Conservation (phyloP, 2,113 vertebrate species). For the Tympanuchus pallidicinctus region DNA sequence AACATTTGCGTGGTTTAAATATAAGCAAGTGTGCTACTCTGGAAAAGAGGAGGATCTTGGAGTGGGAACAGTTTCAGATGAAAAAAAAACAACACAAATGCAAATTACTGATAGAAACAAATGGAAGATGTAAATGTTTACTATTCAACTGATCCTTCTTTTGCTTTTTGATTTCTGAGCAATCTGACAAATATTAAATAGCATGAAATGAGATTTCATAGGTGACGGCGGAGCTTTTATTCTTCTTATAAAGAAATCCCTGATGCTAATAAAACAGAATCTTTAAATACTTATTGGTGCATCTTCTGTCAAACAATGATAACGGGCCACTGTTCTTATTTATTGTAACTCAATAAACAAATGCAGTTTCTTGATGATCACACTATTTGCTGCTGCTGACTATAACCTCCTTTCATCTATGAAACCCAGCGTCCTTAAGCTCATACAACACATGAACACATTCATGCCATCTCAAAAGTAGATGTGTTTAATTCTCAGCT, state of each 20-base stretch:
- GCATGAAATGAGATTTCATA: neutral
- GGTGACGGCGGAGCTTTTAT: neutral
- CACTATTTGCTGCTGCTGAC: neutral
- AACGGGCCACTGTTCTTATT: neutral
- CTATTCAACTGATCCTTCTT: neutral
- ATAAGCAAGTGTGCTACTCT: neutral
- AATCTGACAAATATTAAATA: neutral
- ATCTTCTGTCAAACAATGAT: neutral
- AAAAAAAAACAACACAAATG: neutral
- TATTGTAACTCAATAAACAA: neutral
- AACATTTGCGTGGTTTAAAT: neutral
- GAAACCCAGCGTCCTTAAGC: neutral
- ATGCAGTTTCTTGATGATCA: neutral
- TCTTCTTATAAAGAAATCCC: neutral
- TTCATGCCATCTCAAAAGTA: conserved; percentile 6
- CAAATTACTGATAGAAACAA: neutral
- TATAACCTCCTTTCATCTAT: neutral
- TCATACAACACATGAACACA: neutral
- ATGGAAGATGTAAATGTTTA: neutral
- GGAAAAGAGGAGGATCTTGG: neutral
- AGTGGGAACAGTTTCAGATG: neutral
- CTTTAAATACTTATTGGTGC: neutral
- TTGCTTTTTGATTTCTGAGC: neutral
- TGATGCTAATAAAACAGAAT: neutral
- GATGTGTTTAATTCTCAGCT: neutral